Conservation (phyloP, 30 jellyfish, hydroid and myxozoan species). For the Aurelia aurita region DNA sequence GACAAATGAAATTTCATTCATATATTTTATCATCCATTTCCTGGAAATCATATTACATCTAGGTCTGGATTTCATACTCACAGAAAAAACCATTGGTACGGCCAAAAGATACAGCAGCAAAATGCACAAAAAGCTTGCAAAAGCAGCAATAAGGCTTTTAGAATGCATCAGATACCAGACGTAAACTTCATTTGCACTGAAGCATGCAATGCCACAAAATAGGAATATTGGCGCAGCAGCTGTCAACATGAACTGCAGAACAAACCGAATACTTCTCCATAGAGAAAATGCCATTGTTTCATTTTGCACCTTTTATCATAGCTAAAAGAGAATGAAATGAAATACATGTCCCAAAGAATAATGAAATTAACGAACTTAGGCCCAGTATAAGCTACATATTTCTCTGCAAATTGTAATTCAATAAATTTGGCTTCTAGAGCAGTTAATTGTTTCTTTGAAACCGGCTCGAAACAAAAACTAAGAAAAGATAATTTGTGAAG, state of each 20-base stretch:
- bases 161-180: conserved; percentile 68
- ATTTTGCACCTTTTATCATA: neutral
- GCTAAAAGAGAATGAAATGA: too few relatives aligned
- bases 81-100: conserved; percentile 4
- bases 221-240: conserved; percentile 14
- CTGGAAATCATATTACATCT: too few relatives aligned
- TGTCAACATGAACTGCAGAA: neutral
- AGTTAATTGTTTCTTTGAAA: too few relatives aligned
- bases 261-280: neutral
- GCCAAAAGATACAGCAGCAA: conserved; percentile 18
- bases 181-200: conserved; percentile 33
- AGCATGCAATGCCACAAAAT: conserved; percentile 13
- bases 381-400: too few relatives aligned
- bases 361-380: too few relatives aligned
- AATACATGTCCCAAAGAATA: too few relatives aligned
- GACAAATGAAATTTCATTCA: too few relatives aligned
- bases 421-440: too few relatives aligned
- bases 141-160: conserved; percentile 47
- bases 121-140: conserved; percentile 27
- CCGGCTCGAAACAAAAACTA: too few relatives aligned
- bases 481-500: too few relatives aligned
- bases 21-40: too few relatives aligned
- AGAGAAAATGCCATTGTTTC: neutral
- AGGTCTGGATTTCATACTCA: neutral
- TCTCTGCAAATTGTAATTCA: too few relatives aligned